phyloP scores from a whole-genome alignment of 2,113 vertebrate genomes.

The Tenrec ecaudatus region DNA sequence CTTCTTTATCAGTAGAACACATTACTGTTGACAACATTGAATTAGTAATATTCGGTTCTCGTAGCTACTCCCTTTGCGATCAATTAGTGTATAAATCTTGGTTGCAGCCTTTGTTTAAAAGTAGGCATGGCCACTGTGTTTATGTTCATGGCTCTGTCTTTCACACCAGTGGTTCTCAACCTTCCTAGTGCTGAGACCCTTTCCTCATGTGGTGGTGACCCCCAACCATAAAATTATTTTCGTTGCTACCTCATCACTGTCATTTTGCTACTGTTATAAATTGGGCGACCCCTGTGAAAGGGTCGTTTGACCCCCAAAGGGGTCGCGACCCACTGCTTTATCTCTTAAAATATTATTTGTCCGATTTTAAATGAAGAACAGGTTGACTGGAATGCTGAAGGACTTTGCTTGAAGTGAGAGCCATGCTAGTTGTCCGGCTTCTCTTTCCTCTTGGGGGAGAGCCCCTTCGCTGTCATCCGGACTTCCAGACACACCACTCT shows the following conservation, averaged over 20 bases:
- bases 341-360: background rate
- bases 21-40: background rate
- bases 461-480: background rate
- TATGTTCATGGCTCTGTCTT: background rate
- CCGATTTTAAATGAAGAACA: background rate
- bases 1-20: slow-evolving; percentile 32
- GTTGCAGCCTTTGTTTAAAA: slow-evolving; percentile 33
- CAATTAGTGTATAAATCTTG: background rate
- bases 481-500: background rate
- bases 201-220: too few relatives aligned
- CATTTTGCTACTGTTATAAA: too few relatives aligned
- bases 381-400: background rate
- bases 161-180: background rate
- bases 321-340: background rate
- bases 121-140: background rate
- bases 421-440: background rate
- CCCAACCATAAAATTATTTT: too few relatives aligned
- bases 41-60: slow-evolving; percentile 27
- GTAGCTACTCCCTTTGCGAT: slow-evolving; percentile 23
- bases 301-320: too few relatives aligned
- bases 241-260: too few relatives aligned
- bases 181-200: too few relatives aligned
- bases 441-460: background rate
- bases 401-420: background rate
- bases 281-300: too few relatives aligned